phyloP scores from a whole-genome alignment of 2,888 invertebrate genomes.

The Phymatocera aterrima region DNA sequence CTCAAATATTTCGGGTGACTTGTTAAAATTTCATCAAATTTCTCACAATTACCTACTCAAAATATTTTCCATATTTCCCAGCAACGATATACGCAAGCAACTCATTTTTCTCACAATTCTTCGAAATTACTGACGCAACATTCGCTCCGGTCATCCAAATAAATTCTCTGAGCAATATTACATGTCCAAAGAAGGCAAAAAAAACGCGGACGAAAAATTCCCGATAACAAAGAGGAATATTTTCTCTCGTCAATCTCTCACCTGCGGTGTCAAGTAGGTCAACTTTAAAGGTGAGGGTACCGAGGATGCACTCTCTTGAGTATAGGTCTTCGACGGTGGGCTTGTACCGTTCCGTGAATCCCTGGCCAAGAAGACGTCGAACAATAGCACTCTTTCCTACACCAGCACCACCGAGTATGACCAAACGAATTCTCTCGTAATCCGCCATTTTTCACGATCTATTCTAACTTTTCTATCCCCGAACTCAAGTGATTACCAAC shows the following conservation, averaged over 20 bases:
- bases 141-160: no score
- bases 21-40: no score
- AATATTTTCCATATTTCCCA: no score
- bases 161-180: background rate
- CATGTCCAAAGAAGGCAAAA: background rate
- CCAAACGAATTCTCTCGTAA: constrained; percentile 88
- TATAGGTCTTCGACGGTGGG: constrained; percentile 94
- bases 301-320: constrained; percentile 88
- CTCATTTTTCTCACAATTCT: background rate
- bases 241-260: constrained; percentile 49
- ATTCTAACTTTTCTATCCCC: background rate
- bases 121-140: background rate
- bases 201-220: background rate
- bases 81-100: background rate
- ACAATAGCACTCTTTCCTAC: constrained; percentile 93
- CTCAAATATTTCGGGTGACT: no score
- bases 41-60: no score
- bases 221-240: background rate
- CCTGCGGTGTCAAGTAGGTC: constrained; percentile 72
- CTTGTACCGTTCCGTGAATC: constrained; percentile 87
- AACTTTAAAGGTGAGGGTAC: constrained; percentile 84
- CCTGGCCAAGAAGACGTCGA: constrained; percentile 87
- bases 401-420: constrained; percentile 88
- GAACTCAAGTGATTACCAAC: background rate
- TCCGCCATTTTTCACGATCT: constrained; percentile 78